Base-by-base conservation (phyloP, 2,888 invertebrate genomes). In the Microctonus brassicae region DNA sequence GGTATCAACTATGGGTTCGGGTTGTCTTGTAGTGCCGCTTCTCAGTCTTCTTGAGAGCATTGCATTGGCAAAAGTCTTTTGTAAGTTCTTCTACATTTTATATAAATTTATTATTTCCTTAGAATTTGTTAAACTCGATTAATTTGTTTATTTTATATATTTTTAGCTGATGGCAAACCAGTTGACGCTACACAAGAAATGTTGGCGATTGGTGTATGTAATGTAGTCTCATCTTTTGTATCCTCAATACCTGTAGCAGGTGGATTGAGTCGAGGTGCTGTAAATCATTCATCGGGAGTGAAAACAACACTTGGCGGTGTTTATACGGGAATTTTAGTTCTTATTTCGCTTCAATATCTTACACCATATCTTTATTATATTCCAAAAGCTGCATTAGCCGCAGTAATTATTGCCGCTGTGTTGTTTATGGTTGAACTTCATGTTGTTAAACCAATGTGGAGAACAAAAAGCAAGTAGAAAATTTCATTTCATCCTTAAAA, bases 181-280 rank as follows among this genome's bases (percentile, higher is more conserved):
- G 90, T 93, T 61, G 92, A 93, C 81, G 91, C 93, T 0, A 93
- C 92, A 10, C 93, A 94, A 83, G 93, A 94, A 84, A 91, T 94
- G 89, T 82, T 93, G 68, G 92, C 93, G 0, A 85, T 93, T 60
- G 92, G 92, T 0, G 79, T 90, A 1, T 91, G 92, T 78, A 93
- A 93, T 84, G 88, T 93, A 24, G 86, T 91, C 2, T 93, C 93
- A 0, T 91, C 92, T 0, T 93, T 93, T 82, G 91, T 93, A 0
- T 90, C 90, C 3, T 91, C 93, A 1, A 93, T 93, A 89, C 93
- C 93, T 0, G 90, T 93, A 1, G 89, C 90, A 75, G 93, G 91
- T 73, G 91, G 91, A 1, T 85, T 92, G 20, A 91, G 91, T 10
- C 85, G 92, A 36, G 91, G 93, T 17, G 93, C 93, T 22, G 93